Evolutionary conservation across 2,113 vertebrate species (phyloP).

Genomic region (Xyrauchen texanus): DNA sequence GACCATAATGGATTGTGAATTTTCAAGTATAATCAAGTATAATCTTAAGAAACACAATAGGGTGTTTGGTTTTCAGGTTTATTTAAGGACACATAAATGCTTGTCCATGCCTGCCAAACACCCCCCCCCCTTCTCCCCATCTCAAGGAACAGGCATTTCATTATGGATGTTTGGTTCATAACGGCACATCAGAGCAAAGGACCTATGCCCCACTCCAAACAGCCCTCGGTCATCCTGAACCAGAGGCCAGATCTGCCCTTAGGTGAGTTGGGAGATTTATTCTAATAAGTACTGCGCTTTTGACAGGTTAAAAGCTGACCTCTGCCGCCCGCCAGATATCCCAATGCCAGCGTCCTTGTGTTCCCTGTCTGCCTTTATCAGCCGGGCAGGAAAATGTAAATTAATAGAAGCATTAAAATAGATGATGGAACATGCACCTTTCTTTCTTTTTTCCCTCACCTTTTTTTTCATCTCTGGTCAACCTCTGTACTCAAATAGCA

Average conservation of each 20-base stretch:
- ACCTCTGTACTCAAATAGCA: slow-evolving; percentile 45
- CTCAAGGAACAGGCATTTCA: slow-evolving; percentile 33
- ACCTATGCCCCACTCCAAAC: slow-evolving; percentile 47
- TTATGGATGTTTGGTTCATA: slow-evolving; percentile 41
- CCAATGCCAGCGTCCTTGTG: slow-evolving; percentile 78
- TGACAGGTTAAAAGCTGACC: slow-evolving; percentile 81
- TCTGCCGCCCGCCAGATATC: slow-evolving; percentile 70
- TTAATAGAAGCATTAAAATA: slow-evolving; percentile 81
- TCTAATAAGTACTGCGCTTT: slow-evolving; percentile 81
- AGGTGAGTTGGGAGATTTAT: slow-evolving; percentile 81
- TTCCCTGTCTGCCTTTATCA: slow-evolving; percentile 79
- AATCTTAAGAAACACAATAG: too few species aligned
- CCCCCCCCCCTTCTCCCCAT: neutral
- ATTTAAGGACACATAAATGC: slow-evolving; percentile 31
- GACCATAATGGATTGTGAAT: too few species aligned
- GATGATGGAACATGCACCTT: slow-evolving; percentile 80
- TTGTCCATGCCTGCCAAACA: neutral
- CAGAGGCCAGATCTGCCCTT: slow-evolving; percentile 74
- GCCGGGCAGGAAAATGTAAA: slow-evolving; percentile 80
- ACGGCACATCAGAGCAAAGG: slow-evolving; percentile 49
- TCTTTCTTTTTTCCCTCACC: slow-evolving; percentile 48
- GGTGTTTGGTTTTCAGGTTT: neutral
- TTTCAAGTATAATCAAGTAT: too few species aligned
- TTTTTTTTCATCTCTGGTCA: slow-evolving; percentile 52
- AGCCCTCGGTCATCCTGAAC: slow-evolving; percentile 67